Base-by-base conservation (phyloP, 1,140 invertebrate genomes). In the Cydia amplana region DNA sequence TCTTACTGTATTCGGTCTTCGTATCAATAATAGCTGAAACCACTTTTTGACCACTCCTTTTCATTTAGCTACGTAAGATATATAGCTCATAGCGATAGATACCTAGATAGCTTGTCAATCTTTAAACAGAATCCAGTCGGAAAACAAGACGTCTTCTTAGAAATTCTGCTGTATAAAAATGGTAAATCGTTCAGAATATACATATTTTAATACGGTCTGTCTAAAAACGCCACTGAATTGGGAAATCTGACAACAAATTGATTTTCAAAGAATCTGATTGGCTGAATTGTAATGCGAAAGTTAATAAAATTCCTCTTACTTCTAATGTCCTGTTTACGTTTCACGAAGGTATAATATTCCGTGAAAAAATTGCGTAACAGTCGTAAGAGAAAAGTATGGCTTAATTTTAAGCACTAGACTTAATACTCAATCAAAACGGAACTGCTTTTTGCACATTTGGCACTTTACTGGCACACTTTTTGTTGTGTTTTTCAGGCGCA, bases 251-350 rank as follows among this genome's bases (percentile, higher is more conserved):
- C 55, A 60, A 10, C 18, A 36, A 65, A 64, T 64, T 64, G 63
- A 25, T 65, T 65, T 36, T 28, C 64, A 4, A 14, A 36, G 16
- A 28, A 65, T 65, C 16, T 32, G 28, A 65, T 32, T 65, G 25
- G 64, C 64, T 28, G 64, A 65, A 65, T 65, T 65, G 64, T 36
- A 16, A 65, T 65, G 16, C 16, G 64, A 32, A 65, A 60, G 55
- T 2, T 60, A 60, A 60, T 60, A 60, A 60, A 60, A 60, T 23
- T 60, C 20, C 9, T 60, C 55, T 7, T 60, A 7, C 10, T 60
- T 12, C 55, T 60, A 23, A 60, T 60, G n/a, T 55, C n/a, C 51
- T 60, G 55, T 60, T 51, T 51, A 51, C 49, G 49, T 18, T 60
- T 51, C n/a, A 6, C 49, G 49, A 51, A n/a, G 49, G 46, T n/a